Evolutionary conservation across 2,113 vertebrate species (phyloP).

Genomic region (Mus musculus): GRCm39 chr6:101675501-101676000

Average conservation of each 20-base stretch:
- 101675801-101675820: background rate
- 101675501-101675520: background rate
- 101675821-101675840: background rate
- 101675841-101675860: background rate
- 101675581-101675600: background rate
- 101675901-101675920: background rate
- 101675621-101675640: background rate
- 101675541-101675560: background rate
- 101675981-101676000: background rate
- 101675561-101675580: background rate
- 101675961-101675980: background rate
- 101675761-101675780: background rate
- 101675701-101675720: background rate
- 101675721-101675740: background rate
- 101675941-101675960: background rate
- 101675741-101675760: background rate
- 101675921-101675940: background rate
- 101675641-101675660: background rate
- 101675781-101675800: background rate
- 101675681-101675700: background rate
- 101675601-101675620: background rate
- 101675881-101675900: background rate
- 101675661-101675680: no score
- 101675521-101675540: background rate
- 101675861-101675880: background rate